These are phyloP conservation scores for Heptranchias perlo DNA, from an alignment of 2,113 vertebrate genomes.

Conservation along the genomic window DNA sequence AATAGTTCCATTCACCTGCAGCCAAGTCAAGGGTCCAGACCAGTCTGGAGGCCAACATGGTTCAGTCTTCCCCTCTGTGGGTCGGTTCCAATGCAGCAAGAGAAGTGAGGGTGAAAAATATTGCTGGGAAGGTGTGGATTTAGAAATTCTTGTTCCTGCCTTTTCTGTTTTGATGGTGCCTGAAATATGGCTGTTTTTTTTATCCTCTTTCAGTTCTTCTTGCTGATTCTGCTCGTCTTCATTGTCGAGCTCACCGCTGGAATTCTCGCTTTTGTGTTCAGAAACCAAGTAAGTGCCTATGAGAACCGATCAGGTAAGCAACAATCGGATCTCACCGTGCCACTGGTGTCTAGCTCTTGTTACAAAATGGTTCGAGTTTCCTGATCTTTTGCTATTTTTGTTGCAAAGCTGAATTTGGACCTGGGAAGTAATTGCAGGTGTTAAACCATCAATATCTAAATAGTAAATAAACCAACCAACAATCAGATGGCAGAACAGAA, in stretches of 20 bases:
- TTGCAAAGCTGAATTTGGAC: no score
- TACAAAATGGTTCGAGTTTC: accelerated
- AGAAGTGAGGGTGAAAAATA: neutral
- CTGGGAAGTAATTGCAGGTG: no score
- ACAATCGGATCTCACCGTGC: neutral
- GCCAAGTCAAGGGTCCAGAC: no score
- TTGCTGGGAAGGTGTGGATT: neutral
- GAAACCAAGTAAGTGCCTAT: conserved; percentile 76
- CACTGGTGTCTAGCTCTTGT: neutral
- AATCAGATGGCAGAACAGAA: no score
- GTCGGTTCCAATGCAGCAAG: neutral
- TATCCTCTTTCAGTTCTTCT: conserved; percentile 77
- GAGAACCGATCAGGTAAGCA: neutral
- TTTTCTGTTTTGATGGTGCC: neutral
- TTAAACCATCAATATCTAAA: no score
- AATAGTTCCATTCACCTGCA: neutral
- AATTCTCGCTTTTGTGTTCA: conserved; percentile 86
- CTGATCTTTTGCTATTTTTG: no score
- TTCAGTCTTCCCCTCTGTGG: no score
- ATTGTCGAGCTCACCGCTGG: conserved; percentile 85
- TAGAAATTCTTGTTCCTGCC: neutral
- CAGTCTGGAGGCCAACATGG: neutral
- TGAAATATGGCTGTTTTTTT: conserved; percentile 22
- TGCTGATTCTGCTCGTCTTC: conserved; percentile 91
- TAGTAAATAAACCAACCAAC: no score